A percentile compares a stretch with the other conserved stretches of the same genome.
These are phyloP conservation scores for Syngnathus typhle DNA, from an alignment of 2,113 vertebrate species.

Conservation along the genomic window DNA sequence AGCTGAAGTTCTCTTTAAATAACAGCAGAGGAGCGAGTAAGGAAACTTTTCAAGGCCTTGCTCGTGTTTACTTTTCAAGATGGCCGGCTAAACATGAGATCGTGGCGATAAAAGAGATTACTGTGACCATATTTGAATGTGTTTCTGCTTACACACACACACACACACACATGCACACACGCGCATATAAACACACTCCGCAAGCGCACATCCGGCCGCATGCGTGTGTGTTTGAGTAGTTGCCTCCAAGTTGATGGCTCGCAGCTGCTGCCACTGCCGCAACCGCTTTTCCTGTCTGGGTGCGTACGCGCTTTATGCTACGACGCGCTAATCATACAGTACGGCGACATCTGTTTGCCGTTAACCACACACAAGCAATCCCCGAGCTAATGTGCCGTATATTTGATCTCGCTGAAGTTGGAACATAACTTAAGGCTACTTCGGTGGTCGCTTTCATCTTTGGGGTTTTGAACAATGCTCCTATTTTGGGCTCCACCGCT, in stretches of 20 bases:
- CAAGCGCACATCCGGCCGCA: constrained; percentile 29
- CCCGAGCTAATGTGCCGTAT: constrained; percentile 47
- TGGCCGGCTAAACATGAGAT: constrained; percentile 50
- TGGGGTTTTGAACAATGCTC: constrained; percentile 23
- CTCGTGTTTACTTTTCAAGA: constrained; percentile 58
- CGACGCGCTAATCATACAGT: constrained; percentile 61
- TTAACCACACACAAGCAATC: constrained; percentile 53
- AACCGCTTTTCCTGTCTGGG: constrained; percentile 61
- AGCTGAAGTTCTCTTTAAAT: constrained; percentile 69
- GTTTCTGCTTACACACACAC: constrained; percentile 35
- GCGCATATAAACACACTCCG: constrained; percentile 1
- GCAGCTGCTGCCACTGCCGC: constrained; percentile 64
- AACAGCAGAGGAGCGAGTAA: constrained; percentile 61
- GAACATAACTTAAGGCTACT: constrained; percentile 37
- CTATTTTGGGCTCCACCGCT: constrained; percentile 10
- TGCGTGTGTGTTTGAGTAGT: constrained; percentile 49
- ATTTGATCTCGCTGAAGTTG: constrained; percentile 60
- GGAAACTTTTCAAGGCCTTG: constrained; percentile 65
- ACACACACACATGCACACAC: background rate
- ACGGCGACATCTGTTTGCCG: constrained; percentile 58
- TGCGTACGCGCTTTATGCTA: constrained; percentile 55
- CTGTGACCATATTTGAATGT: constrained; percentile 28
- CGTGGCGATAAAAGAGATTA: constrained; percentile 50
- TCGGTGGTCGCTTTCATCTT: constrained; percentile 44
- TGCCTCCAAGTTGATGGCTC: constrained; percentile 54